Evolutionary conservation across 1,140 invertebrate genomes (phyloP).

Genomic region (Cataglyphis hispanica): DNA sequence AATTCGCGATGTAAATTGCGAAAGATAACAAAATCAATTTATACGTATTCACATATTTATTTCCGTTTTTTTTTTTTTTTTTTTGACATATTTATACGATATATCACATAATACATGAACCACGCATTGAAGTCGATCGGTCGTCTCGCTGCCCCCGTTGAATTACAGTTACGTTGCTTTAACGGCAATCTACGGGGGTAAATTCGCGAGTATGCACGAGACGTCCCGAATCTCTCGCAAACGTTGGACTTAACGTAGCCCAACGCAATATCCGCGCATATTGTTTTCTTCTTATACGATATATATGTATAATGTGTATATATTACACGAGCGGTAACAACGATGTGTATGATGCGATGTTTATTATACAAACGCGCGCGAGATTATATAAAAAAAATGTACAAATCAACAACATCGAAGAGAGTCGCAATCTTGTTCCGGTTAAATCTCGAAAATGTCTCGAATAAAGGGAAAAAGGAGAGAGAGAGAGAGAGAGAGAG

Average conservation of each 20-base stretch:
- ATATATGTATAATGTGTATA: background rate
- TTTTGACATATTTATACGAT: constrained; percentile 62
- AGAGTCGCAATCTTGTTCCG: background rate
- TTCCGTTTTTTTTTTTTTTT: constrained; percentile 37
- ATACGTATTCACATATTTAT: constrained; percentile 70
- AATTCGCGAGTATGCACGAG: background rate
- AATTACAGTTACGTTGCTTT: background rate
- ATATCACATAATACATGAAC: constrained; percentile 72
- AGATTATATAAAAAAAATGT: constrained; percentile 29
- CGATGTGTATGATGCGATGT: background rate
- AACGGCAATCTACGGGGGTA: background rate
- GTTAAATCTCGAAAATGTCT: background rate
- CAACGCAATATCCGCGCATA: background rate
- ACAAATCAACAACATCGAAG: background rate
- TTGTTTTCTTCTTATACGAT: background rate
- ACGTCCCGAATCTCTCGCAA: background rate
- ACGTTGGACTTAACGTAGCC: background rate
- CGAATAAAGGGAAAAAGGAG: background rate
- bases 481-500: no score
- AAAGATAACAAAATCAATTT: constrained; percentile 56
- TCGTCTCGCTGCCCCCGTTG: constrained; percentile 32
- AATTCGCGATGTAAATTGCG: background rate
- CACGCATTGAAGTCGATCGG: constrained; percentile 48
- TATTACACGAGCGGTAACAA: background rate
- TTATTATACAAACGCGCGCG: constrained; percentile 6